These are phyloP conservation scores for Antechinus flavipes DNA, from an alignment of 2,113 vertebrate species.

Conservation along the genomic window DNA sequence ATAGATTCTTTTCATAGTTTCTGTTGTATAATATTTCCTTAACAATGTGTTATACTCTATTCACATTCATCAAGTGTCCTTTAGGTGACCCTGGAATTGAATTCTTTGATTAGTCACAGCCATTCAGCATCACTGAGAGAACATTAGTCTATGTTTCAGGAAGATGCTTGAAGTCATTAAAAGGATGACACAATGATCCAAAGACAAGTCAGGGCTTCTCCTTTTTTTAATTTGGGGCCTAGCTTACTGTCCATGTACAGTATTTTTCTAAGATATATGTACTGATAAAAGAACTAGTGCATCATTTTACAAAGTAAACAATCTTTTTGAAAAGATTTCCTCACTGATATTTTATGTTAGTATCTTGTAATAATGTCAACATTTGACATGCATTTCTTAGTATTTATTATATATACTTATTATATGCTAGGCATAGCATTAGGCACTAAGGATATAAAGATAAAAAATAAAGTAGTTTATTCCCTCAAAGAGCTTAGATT, in stretches of 20 bases:
- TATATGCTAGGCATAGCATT: neutral
- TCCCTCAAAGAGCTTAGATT: neutral
- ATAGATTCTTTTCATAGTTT: neutral
- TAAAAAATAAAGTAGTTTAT: neutral
- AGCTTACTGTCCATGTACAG: neutral
- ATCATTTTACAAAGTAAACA: constrained; percentile 12
- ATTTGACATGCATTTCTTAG: neutral
- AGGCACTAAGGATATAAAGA: neutral
- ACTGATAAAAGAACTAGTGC: neutral
- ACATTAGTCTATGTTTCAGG: neutral
- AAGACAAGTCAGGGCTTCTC: neutral
- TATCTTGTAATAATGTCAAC: neutral
- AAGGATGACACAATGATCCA: neutral
- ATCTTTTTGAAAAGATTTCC: neutral
- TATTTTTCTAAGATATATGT: neutral
- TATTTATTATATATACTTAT: neutral
- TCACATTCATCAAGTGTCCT: neutral
- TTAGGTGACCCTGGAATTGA: neutral
- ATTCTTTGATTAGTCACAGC: neutral
- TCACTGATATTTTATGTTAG: neutral
- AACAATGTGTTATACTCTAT: neutral
- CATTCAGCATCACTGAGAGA: neutral
- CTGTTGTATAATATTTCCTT: neutral
- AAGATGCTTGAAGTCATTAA: neutral
- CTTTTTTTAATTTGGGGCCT: neutral